Evolutionary conservation across 2,888 invertebrate genomes (phyloP).

Genomic region (Dioctria linearis): DNA sequence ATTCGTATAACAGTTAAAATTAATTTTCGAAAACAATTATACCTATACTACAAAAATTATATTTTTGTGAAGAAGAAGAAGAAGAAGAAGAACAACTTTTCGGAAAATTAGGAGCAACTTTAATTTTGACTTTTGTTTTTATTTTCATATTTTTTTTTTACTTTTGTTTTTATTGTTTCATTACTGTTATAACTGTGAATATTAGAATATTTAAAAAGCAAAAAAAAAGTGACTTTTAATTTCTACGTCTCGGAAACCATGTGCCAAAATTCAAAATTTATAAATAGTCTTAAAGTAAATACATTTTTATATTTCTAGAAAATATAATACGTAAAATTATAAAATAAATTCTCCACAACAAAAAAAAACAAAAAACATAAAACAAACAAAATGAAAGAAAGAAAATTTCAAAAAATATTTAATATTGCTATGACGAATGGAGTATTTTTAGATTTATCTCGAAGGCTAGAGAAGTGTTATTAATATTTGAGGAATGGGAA

Average conservation of each 20-base stretch:
- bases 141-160: neutral
- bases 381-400: too few relatives aligned
- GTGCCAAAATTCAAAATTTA: conserved; percentile 58
- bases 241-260: conserved; percentile 58
- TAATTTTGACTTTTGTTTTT: neutral
- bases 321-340: conserved; percentile 29
- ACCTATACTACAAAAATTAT: conserved; percentile 13
- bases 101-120: neutral
- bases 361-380: neutral
- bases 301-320: conserved; percentile 49
- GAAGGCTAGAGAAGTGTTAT: conserved; percentile 3
- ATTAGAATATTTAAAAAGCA: conserved; percentile 2
- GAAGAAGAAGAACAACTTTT: neutral
- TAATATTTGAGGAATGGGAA: neutral
- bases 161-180: neutral
- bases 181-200: conserved; percentile 1
- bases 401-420: conserved; percentile 47
- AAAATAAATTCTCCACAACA: conserved; percentile 17
- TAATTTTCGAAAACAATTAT: conserved; percentile 20
- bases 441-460: conserved; percentile 33
- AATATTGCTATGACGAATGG: conserved; percentile 23
- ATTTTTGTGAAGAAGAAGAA: conserved; percentile 4
- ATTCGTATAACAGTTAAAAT: conserved; percentile 3
- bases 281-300: conserved; percentile 25
- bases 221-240: conserved; percentile 37